These are phyloP conservation scores for Synanthedon formicaeformis DNA, from an alignment of 2,888 invertebrate species.

Conservation along the genomic window DNA sequence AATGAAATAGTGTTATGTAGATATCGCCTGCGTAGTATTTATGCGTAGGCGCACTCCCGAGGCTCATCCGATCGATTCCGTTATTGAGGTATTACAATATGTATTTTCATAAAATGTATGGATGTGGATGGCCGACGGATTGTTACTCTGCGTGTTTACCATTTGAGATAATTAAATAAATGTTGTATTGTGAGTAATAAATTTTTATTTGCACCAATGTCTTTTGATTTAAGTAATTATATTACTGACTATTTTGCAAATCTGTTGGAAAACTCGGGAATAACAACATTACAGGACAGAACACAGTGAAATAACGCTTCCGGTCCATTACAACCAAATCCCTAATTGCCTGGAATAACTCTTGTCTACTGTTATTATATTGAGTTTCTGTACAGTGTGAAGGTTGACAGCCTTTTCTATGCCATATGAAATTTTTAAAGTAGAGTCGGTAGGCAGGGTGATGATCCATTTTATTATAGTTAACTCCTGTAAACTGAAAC, in stretches of 20 bases:
- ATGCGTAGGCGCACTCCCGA: background rate
- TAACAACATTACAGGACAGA: too few relatives aligned
- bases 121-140: conserved; percentile 3
- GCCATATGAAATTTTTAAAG: too few relatives aligned
- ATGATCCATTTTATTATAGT: too few relatives aligned
- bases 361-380: too few relatives aligned
- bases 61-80: background rate
- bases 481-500: too few relatives aligned
- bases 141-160: conserved; percentile 5
- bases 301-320: too few relatives aligned
- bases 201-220: conserved; percentile 6
- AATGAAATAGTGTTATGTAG: background rate
- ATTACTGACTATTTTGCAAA: too few relatives aligned
- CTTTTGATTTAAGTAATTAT: conserved; percentile 1
- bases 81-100: background rate
- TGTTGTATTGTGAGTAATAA: conserved; percentile 8
- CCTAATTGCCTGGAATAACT: too few relatives aligned
- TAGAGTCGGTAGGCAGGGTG: too few relatives aligned
- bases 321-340: too few relatives aligned
- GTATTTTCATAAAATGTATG: background rate
- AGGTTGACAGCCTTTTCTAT: too few relatives aligned
- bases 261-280: background rate
- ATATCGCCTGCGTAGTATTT: background rate
- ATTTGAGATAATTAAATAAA: conserved; percentile 7
- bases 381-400: too few relatives aligned